Evolutionary conservation across 2,113 vertebrate genomes (phyloP), one percentile per base, ranked within the genome.

Genomic region (Cyprinodon variegatus): DNA sequence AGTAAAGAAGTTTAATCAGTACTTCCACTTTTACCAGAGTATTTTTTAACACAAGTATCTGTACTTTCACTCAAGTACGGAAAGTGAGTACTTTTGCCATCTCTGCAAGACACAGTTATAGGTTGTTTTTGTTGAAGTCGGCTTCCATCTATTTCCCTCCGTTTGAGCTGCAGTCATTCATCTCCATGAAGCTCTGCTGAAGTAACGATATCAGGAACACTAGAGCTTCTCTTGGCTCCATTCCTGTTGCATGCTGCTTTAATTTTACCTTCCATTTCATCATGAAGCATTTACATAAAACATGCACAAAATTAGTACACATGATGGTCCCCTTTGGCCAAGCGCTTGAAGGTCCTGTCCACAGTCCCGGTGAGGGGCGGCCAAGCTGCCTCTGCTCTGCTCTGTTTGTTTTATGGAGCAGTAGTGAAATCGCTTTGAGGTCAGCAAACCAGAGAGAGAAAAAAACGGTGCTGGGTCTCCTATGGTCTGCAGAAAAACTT

Each of bases 371-470:
- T 65, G 82, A 84, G 89, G 82, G 90, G 82, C 74, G 82, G 90
- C 86, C 91, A 91, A 84, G 89, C 89, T 90, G 87, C 86, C 89
- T 90, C 86, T 84, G 91, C 90, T 92, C 88, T 92, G 93, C 94
- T 93, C 92, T 90, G 90, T 90, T 92, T 92, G 90, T 88, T 94
- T 94, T 92, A 88, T 93, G 83, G 91, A 93, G 90, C 92, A 92
- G 79, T 67, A 85, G 85, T 83, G 79, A 92, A 90, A 88, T 73
- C 79, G 88, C 85, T 85, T 80, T 69, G 78, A 82, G 90, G 91
- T 90, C 93, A 91, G 81, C 68, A 69, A 78, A 85, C 83, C 62
- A 84, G 82, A 83, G 2, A 57, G 29, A 72, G 88, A 63, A 53
- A 48, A 40, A 73, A 87, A 84, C 74, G 85, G 79, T 88, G 75